A percentile compares a stretch with the other conserved stretches of the same genome.
phyloP scores from a whole-genome alignment of 2,888 invertebrate genomes.

The Eumacrocentrus americanus region DNA sequence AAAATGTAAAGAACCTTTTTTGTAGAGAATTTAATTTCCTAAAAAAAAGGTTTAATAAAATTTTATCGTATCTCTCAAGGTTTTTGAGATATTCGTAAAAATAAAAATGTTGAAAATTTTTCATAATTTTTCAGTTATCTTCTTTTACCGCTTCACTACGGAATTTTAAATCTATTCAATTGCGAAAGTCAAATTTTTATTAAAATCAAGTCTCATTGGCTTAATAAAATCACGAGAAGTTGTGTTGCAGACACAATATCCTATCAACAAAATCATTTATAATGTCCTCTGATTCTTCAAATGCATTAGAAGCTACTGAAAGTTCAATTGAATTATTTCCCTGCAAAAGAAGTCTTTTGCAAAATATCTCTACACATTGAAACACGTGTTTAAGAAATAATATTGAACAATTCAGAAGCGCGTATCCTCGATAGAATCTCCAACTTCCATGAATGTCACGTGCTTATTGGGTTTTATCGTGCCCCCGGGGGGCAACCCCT shows the following conservation, averaged over 20 bases:
- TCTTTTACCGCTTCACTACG: too few species aligned
- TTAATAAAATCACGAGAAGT: not conserved
- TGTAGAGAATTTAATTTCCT: too few species aligned
- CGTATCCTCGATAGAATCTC: conserved; percentile 46
- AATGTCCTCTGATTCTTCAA: not conserved
- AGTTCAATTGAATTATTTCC: not conserved
- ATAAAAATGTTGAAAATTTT: too few species aligned
- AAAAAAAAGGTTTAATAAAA: too few species aligned
- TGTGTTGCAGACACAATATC: not conserved
- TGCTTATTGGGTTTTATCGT: conserved; percentile 50
- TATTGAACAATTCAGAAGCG: conserved; percentile 45
- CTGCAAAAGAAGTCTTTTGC: too few species aligned
- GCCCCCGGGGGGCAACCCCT: conserved; percentile 61
- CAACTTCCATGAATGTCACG: conserved; percentile 56
- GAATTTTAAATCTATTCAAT: too few species aligned
- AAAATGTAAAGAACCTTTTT: too few species aligned
- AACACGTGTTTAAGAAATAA: conserved; percentile 6
- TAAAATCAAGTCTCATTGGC: not conserved
- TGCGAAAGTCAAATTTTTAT: too few species aligned
- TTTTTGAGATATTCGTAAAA: too few species aligned
- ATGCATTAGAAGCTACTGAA: not conserved
- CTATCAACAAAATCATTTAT: not conserved
- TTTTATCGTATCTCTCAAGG: too few species aligned
- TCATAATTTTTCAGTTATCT: too few species aligned
- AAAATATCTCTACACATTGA: conserved; percentile 2